Evolutionary conservation across 2,888 invertebrate species (phyloP).

Genomic region (Drosophila lutescens): DNA sequence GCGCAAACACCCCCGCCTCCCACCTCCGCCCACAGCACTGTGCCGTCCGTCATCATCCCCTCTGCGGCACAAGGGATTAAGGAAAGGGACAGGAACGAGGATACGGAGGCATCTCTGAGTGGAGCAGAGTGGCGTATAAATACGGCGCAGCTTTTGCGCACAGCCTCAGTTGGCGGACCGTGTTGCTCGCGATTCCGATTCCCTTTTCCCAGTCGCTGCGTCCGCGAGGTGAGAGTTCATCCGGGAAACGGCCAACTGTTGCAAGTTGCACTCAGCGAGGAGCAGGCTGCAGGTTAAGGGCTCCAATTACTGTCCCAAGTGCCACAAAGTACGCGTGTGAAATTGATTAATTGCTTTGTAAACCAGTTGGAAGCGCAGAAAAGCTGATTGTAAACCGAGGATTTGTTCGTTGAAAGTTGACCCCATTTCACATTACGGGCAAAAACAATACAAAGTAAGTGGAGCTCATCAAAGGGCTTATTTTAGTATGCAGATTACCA

Average conservation of each 20-base stretch:
- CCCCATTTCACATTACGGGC: background rate
- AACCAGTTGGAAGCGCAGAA: background rate
- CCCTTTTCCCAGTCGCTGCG: slow-evolving; percentile 35
- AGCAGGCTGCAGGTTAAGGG: slow-evolving; percentile 1
- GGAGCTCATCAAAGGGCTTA: background rate
- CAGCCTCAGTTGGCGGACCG: slow-evolving; percentile 76
- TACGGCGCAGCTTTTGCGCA: slow-evolving; percentile 61
- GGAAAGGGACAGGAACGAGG: slow-evolving; percentile 7
- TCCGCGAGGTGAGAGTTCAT: slow-evolving; percentile 11
- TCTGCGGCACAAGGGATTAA: slow-evolving; percentile 13
- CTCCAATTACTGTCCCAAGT: slow-evolving; percentile 14
- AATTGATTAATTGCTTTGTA: slow-evolving; percentile 7
- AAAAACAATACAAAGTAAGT: background rate
- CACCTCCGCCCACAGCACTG: slow-evolving; percentile 12
- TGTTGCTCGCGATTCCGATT: slow-evolving; percentile 57
- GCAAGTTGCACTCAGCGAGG: background rate
- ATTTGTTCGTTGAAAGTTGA: background rate
- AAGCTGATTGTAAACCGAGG: slow-evolving; percentile 1
- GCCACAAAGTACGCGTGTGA: slow-evolving; percentile 20
- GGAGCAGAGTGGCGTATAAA: slow-evolving; percentile 70
- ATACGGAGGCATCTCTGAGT: slow-evolving; percentile 20
- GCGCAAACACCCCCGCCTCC: slow-evolving; percentile 67
- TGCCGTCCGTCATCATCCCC: slow-evolving; percentile 2
- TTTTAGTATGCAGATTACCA: no score
- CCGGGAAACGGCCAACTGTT: slow-evolving; percentile 31